A percentile compares a stretch with the other conserved stretches of the same genome.
These are phyloP conservation scores for Pseudolaguvia tuberculata DNA, from an alignment of 2,113 vertebrate species.

Conservation along the genomic window DNA sequence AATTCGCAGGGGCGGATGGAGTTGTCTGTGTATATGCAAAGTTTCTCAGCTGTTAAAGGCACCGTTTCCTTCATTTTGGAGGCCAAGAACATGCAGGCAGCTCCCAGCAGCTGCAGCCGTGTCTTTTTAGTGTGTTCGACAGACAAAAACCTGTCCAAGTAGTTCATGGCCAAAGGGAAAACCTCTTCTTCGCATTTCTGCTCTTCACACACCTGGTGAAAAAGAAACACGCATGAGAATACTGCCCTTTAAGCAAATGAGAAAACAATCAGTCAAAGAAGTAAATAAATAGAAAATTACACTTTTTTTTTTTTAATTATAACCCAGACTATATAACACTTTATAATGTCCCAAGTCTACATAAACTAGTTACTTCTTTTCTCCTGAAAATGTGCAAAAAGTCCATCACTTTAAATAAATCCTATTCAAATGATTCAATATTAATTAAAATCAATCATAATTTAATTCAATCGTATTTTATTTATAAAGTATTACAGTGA, in stretches of 20 bases:
- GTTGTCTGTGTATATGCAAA: slow-evolving; percentile 97
- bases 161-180: slow-evolving; percentile 97
- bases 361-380: neutral
- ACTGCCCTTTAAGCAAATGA: neutral
- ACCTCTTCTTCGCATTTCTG: slow-evolving; percentile 98
- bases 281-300: neutral
- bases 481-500: neutral
- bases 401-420: neutral
- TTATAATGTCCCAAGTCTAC: neutral
- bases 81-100: slow-evolving; percentile 95
- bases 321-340: neutral
- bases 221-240: slow-evolving; percentile 26
- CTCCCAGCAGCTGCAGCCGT: slow-evolving; percentile 89
- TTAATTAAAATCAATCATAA: neutral
- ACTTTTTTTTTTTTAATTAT: neutral
- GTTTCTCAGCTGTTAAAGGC: slow-evolving; percentile 90
- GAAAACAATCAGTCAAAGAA: neutral
- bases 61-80: slow-evolving; percentile 99
- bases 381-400: neutral
- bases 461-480: neutral
- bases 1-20: slow-evolving; percentile 87
- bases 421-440: neutral
- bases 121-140: slow-evolving; percentile 88
- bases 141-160: slow-evolving; percentile 95
- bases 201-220: slow-evolving; percentile 87